Conservation (phyloP, 1,140 invertebrate genomes). For the Drosophila saltans region DNA sequence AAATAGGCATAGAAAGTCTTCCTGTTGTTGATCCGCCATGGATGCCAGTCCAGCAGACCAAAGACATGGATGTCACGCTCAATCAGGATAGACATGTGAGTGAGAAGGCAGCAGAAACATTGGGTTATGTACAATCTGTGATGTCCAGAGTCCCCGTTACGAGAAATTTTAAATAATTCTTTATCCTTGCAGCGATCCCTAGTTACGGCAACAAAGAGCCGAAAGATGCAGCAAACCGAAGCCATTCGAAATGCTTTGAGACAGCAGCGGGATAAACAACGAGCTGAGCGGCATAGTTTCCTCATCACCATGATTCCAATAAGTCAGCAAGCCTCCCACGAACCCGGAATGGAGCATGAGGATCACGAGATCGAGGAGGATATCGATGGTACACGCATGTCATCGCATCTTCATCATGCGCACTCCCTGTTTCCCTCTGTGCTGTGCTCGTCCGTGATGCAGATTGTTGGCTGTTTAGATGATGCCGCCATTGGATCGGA, state of each 20-base stretch:
- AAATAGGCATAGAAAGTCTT: slow-evolving; percentile 97
- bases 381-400: slow-evolving; percentile 88
- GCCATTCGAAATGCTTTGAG: slow-evolving; percentile 96
- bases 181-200: slow-evolving; percentile 90
- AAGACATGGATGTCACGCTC: slow-evolving; percentile 99
- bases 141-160: neutral
- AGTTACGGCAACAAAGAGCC: slow-evolving; percentile 98
- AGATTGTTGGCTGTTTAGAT: slow-evolving; percentile 97
- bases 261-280: slow-evolving; percentile 97
- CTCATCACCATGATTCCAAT: slow-evolving; percentile 98
- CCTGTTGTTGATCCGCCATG: slow-evolving; percentile 99
- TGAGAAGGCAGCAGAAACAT: slow-evolving; percentile 54
- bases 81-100: slow-evolving; percentile 98
- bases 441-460: slow-evolving; percentile 96
- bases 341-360: slow-evolving; percentile 96
- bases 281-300: slow-evolving; percentile 97
- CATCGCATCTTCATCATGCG: slow-evolving; percentile 91
- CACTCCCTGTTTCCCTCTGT: slow-evolving; percentile 98
- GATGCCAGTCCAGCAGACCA: slow-evolving; percentile 98
- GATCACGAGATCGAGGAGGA: slow-evolving; percentile 94
- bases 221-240: slow-evolving; percentile 99
- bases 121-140: slow-evolving; percentile 49
- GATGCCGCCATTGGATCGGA: slow-evolving; percentile 98
- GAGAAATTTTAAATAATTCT: neutral
- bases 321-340: slow-evolving; percentile 96